phyloP scores from a whole-genome alignment of 2,113 vertebrate genomes.

The Melanerpes aurifrons region DNA sequence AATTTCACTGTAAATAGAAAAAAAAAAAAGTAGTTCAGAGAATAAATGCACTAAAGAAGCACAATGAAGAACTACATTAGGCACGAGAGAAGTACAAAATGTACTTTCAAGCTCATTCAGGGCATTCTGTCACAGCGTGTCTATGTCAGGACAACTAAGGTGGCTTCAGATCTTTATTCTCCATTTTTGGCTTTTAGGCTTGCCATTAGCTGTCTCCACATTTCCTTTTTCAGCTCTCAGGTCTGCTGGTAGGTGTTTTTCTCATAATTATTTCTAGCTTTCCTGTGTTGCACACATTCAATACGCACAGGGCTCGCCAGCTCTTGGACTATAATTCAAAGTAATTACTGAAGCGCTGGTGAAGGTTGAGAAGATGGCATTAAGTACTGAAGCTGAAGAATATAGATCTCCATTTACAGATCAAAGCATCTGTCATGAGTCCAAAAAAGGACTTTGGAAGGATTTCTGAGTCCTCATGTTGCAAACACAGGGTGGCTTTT shows the following conservation, averaged over 20 bases:
- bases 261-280: background rate
- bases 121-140: background rate
- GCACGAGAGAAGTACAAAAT: background rate
- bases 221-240: background rate
- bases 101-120: background rate
- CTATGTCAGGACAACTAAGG: background rate
- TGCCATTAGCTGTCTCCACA: background rate
- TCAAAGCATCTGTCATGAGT: background rate
- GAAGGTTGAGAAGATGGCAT: background rate
- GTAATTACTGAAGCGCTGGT: background rate
- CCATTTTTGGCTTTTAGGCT: background rate
- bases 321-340: background rate
- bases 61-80: background rate
- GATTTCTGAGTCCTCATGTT: background rate
- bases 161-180: background rate
- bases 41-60: background rate
- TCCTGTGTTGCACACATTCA: background rate
- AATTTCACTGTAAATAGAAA: background rate
- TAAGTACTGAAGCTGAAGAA: background rate
- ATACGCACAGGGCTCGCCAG: background rate
- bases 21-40: background rate
- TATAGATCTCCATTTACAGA: background rate
- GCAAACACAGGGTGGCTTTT: background rate
- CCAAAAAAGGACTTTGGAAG: background rate
- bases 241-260: background rate